Base-by-base conservation (phyloP, 1,140 invertebrate species). In the Wasmannia auropunctata region DNA sequence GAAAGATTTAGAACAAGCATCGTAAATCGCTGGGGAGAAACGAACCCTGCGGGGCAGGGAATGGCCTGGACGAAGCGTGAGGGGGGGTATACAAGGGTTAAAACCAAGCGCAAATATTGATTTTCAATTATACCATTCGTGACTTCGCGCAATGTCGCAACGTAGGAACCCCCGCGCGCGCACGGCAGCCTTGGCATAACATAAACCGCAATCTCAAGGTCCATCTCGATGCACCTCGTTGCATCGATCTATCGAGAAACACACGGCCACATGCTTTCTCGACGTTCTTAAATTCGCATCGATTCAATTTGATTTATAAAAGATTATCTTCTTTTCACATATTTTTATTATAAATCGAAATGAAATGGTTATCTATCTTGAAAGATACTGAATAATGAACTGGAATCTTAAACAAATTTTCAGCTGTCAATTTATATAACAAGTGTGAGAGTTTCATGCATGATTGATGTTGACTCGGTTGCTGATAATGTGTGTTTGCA, bases 61-160 rank as follows among this genome's bases (percentile, higher is more conserved):
- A 58, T 40, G 28, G 51, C 49, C 74, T 51, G 75, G 62, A n/a
- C 19, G 25, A 37, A 40, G 22, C 28, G 22, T n/a, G 75, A 75
- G 85, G 87, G 87, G 43, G 51, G 79, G 74, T 54, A 65, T 80
- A 86, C 88, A 90, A 69, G 51, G 67, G 25, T 54, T 90, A 91
- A 92, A 91, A 93, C 90, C 91, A 85, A 92, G 92, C 89, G 92
- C 91, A 92, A 93, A 93, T 93, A 93, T 93, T 93, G 93, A 93
- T 93, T 93, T 93, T 93, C 93, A 93, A 93, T 93, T 93, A 93
- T 90, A 79, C 86, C 60, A 93, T 93, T 93, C 92, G 93, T 93
- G 92, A 93, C 93, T 93, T 93, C 89, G 93, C 91, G 93, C 92
- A 93, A 93, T 93, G 93, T 93, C 93, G 91, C 85, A 49, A 76